Percentiles rank a stretch among this genome's conserved stretches.
These are phyloP conservation scores for Indicator indicator DNA, from an alignment of 2,113 vertebrate genomes.

Conservation along the genomic window DNA sequence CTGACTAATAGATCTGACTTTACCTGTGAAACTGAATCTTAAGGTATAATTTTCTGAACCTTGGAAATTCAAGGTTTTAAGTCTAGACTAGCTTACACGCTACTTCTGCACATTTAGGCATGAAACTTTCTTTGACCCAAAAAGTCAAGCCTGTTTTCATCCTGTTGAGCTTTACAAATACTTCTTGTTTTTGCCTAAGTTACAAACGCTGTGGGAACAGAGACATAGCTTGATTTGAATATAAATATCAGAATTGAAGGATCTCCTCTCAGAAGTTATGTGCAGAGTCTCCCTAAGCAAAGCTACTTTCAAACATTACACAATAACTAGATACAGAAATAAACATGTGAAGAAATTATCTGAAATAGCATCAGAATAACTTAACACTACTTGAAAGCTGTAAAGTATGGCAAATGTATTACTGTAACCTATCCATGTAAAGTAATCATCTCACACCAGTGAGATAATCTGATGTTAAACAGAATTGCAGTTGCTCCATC, in stretches of 20 bases:
- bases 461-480: constrained; percentile 27
- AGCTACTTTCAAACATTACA: neutral
- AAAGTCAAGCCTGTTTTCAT: neutral
- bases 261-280: neutral
- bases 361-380: neutral
- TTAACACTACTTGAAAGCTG: neutral
- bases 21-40: neutral
- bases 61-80: neutral
- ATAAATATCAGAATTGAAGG: neutral
- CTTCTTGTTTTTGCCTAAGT: neutral
- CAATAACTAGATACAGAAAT: neutral
- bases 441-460: constrained; percentile 5
- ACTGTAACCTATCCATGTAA: neutral
- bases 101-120: neutral
- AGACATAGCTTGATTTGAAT: neutral
- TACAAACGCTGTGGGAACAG: neutral
- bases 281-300: neutral
- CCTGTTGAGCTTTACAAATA: neutral
- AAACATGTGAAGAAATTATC: neutral
- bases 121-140: neutral
- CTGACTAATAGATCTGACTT: neutral
- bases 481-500: constrained; percentile 9
- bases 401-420: neutral
- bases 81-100: neutral
- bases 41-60: neutral